Conservation (phyloP, 1,140 invertebrate genomes). For the Drosophila ficusphila region DNA sequence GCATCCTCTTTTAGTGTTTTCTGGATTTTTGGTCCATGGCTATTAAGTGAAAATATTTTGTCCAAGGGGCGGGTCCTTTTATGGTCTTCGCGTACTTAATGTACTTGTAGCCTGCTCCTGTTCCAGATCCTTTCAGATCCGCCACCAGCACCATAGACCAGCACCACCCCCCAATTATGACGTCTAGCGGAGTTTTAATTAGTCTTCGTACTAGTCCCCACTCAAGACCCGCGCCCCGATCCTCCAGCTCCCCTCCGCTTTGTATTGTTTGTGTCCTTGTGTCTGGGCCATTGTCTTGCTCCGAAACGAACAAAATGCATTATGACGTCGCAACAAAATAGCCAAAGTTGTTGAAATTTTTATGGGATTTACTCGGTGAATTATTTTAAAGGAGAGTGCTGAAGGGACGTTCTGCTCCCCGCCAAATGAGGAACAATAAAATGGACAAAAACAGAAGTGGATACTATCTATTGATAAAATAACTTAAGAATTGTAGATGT, state of each 20-base stretch:
- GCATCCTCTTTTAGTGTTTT: conserved; percentile 8
- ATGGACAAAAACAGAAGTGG: background rate
- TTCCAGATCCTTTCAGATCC: conserved; percentile 28
- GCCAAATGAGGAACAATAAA: background rate
- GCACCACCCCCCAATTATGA: conserved; percentile 36
- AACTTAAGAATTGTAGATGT: too few species aligned
- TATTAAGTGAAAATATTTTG: conserved; percentile 37
- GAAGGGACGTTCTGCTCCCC: conserved; percentile 6
- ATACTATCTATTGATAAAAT: background rate
- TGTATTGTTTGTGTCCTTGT: conserved; percentile 39
- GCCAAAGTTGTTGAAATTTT: conserved; percentile 65
- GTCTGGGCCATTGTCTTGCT: conserved; percentile 59
- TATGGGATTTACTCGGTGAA: conserved; percentile 64
- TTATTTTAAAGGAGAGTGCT: conserved; percentile 64
- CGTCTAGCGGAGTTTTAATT: conserved; percentile 73
- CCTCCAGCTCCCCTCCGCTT: background rate
- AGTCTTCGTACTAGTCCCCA: conserved; percentile 41
- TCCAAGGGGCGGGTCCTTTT: conserved; percentile 20
- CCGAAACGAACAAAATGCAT: conserved; percentile 48
- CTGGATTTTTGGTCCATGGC: conserved; percentile 48
- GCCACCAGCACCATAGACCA: conserved; percentile 9
- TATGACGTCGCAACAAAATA: conserved; percentile 43
- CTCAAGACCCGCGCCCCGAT: conserved; percentile 1
- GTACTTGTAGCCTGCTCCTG: conserved; percentile 53
- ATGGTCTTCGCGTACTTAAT: conserved; percentile 67